These are phyloP conservation scores for Orussus abietinus DNA, from an alignment of 1,140 invertebrate genomes.

Conservation along the genomic window DNA sequence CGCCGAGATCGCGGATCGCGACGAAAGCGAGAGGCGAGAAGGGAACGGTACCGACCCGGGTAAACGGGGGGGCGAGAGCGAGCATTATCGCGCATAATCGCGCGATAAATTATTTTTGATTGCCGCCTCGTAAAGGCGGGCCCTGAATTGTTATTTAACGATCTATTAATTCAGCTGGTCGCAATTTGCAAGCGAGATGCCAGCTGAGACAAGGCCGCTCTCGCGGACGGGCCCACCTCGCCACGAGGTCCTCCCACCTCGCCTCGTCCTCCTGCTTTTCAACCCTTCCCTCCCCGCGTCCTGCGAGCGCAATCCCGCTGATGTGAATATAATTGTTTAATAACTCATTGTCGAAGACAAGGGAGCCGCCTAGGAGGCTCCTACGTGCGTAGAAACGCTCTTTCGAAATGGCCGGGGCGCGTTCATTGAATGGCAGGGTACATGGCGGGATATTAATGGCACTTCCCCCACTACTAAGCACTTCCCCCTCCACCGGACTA, in stretches of 20 bases:
- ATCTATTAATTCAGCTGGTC: slow-evolving; percentile 1
- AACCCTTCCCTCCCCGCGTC: slow-evolving; percentile 1
- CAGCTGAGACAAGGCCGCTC: slow-evolving; percentile 3
- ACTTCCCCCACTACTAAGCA: too few relatives aligned
- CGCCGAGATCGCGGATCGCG: background rate
- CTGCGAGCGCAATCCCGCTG: slow-evolving; percentile 18
- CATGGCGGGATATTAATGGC: too few relatives aligned
- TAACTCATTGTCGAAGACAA: slow-evolving; percentile 22
- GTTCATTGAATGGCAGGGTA: too few relatives aligned
- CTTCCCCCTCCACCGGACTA: too few relatives aligned
- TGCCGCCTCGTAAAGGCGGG: background rate
- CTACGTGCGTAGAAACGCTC: too few relatives aligned
- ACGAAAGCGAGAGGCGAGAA: background rate
- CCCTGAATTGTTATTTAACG: slow-evolving; percentile 12
- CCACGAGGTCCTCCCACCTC: slow-evolving; percentile 9
- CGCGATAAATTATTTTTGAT: slow-evolving; percentile 16
- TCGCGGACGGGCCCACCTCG: too few relatives aligned
- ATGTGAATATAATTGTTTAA: slow-evolving; percentile 32
- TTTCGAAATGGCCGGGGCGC: too few relatives aligned
- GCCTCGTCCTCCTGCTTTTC: background rate
- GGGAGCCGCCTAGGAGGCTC: too few relatives aligned
- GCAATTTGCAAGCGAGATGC: slow-evolving; percentile 1
- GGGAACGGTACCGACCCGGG: too few relatives aligned
- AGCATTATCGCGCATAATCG: slow-evolving; percentile 6
- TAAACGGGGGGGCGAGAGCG: too few relatives aligned